These are phyloP conservation scores for Urocolius indicus DNA, from an alignment of 2,113 vertebrate genomes.

Conservation along the genomic window DNA sequence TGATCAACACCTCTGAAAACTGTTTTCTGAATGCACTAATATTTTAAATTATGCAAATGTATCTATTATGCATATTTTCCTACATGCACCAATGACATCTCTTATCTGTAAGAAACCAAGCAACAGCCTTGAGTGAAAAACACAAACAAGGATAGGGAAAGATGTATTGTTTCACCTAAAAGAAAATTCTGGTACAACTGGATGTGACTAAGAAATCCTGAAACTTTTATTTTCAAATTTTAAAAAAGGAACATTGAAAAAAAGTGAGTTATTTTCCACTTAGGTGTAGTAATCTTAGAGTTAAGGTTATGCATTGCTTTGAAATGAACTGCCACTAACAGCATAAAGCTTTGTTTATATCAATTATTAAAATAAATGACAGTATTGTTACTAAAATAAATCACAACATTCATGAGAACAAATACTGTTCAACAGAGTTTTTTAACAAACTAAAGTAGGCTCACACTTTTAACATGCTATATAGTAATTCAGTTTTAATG, in stretches of 20 bases:
- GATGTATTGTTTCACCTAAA: neutral
- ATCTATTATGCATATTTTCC: neutral
- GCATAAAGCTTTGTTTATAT: neutral
- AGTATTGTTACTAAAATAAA: neutral
- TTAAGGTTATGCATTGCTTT: neutral
- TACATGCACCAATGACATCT: neutral
- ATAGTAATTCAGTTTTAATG: neutral
- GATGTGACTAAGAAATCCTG: neutral
- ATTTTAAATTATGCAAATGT: neutral
- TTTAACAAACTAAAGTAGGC: neutral
- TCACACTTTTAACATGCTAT: neutral
- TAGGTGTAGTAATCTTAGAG: neutral
- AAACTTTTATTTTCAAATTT: neutral
- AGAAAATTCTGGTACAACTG: neutral
- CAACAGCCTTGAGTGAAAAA: neutral
- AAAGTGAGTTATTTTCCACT: neutral
- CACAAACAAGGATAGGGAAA: fast-evolving
- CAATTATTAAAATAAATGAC: neutral
- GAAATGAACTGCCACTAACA: neutral
- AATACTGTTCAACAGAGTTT: neutral
- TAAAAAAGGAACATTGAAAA: neutral
- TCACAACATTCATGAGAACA: neutral
- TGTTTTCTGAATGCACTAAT: neutral
- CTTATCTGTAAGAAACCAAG: neutral
- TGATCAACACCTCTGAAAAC: neutral